Evolutionary conservation across 2,797 vertebrate species (phyloP).

Genomic region (Nothura maculosa): DNA sequence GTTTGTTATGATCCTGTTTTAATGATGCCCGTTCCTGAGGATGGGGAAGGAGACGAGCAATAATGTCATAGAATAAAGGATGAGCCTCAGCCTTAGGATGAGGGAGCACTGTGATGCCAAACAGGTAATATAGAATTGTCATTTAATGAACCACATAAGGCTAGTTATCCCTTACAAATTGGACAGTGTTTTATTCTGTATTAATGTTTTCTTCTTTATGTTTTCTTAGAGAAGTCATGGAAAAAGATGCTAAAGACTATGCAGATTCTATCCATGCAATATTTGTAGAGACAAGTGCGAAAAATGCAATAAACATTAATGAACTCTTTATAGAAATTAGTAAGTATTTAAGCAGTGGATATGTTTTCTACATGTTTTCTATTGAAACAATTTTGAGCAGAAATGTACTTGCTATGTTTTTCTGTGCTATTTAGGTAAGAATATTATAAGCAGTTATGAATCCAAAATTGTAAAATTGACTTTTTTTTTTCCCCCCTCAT

Average conservation of each 20-base stretch:
- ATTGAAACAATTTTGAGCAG: neutral
- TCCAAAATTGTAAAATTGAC: neutral
- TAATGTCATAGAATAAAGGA: neutral
- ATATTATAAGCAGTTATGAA: neutral
- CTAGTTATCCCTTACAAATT: neutral
- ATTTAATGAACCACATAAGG: neutral
- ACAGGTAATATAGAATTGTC: neutral
- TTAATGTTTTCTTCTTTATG: conserved; percentile 58
- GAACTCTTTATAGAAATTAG: conserved; percentile 99
- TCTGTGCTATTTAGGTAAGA: neutral
- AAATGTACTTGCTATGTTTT: neutral
- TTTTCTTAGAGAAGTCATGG: conserved; percentile 92
- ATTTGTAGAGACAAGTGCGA: conserved; percentile 98
- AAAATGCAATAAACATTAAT: conserved; percentile 98
- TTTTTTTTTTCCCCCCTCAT: neutral
- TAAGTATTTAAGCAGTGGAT: conserved; percentile 84
- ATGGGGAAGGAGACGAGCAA: neutral
- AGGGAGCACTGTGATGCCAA: neutral
- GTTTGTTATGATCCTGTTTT: neutral
- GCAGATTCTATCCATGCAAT: conserved; percentile 97
- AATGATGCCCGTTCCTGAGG: neutral
- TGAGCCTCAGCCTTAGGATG: neutral
- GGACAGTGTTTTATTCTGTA: conserved; percentile 7
- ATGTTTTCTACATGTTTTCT: conserved; percentile 10
- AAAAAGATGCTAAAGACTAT: conserved; percentile 98